Percentiles rank a stretch among this genome's conserved stretches.
Evolutionary conservation across 2,797 vertebrate species (phyloP).

Genomic region (Anas capensis): DNA sequence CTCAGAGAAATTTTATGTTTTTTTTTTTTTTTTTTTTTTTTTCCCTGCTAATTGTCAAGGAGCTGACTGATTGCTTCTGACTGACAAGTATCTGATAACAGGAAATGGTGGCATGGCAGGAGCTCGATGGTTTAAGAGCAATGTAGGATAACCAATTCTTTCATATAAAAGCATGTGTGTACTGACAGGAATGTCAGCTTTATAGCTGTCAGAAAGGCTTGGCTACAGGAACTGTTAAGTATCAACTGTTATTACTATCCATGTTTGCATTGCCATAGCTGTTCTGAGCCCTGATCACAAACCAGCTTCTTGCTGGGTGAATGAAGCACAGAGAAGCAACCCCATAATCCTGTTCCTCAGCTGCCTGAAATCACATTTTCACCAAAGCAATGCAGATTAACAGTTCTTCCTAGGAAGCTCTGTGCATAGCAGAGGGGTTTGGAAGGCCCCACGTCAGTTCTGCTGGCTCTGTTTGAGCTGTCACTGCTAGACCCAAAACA

Average conservation of each 20-base stretch:
- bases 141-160: slow-evolving; percentile 10
- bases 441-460: not conserved
- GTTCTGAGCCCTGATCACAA: not conserved
- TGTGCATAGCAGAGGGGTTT: not conserved
- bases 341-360: not conserved
- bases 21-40: not conserved
- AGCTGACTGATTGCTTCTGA: slow-evolving; percentile 33
- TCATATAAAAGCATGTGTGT: not conserved
- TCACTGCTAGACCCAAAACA: not conserved
- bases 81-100: slow-evolving; percentile 49
- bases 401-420: not conserved
- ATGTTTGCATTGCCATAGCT: not conserved
- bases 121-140: not conserved
- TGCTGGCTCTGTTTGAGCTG: not conserved
- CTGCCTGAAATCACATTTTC: not conserved
- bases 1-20: not conserved
- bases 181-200: not conserved
- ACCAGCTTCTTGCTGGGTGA: not conserved
- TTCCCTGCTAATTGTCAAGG: slow-evolving; percentile 24
- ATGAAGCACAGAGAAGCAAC: not conserved
- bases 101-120: not conserved
- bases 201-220: not conserved
- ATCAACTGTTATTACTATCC: not conserved
- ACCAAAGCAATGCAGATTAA: not conserved
- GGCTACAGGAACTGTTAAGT: not conserved